Base-by-base conservation (phyloP, 92 coral and sea anemone species). In the Palythoa grandis region DNA sequence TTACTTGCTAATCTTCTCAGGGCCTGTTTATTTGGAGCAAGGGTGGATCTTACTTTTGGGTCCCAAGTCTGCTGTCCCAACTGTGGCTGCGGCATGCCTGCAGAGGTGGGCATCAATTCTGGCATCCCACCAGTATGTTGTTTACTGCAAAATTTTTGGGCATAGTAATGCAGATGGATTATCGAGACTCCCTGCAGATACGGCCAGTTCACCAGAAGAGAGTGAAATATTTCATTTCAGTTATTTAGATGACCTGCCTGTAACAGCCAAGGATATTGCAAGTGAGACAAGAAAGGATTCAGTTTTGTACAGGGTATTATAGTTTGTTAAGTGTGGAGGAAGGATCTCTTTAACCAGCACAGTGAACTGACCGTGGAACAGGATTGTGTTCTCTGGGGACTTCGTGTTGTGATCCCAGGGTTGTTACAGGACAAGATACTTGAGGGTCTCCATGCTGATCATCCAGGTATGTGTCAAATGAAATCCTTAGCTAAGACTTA, bases 401-500 rank as follows among this genome's bases (percentile, higher is more conserved):
- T 68, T 57, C 71, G 82, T 1, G 83, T 74, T 15, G 66, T 73
- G 17, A 61, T 85, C 12, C 87, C 83, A 52, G 74, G 61, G 9
- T 12, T 35, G 22, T 69, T 37, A 5, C 68, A 70, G 52, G 68
- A 74, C 37, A 69, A 56, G 52, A 37, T 85, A 24, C 47, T 85
- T 16, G 75, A 17, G 68, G 75, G 17, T 39, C 88, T 85, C 22
- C 63, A 74, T 38, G 88, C 77, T 22, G 75, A 58, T 53, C 74
- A 85, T n/a, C 88, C 82, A 8, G 74, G 75, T 25, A 54, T 58
- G 22, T 11, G 52, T 54, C 72, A 74, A 4, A 75, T 74, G 83
- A 71, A 72, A 53, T 24, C 22, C 5, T 39, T 84, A 24, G 82
- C 71, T 43, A 24, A 82, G 43, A 74, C 39, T 19, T 69, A 53